Conservation (phyloP, 2,888 invertebrate species). For the Eudasyphora cyanicolor region DNA sequence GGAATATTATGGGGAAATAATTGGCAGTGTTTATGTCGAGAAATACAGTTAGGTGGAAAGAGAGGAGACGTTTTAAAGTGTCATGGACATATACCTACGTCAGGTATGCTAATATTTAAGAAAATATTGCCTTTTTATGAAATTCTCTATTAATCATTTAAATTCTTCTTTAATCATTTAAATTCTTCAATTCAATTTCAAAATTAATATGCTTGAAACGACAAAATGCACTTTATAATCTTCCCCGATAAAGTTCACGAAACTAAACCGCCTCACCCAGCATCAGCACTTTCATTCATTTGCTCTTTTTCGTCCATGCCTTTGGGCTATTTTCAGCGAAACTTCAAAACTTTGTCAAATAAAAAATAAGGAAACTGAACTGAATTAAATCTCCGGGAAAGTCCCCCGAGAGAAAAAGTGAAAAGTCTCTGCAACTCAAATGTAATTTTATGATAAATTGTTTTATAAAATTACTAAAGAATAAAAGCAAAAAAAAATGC, state of each 20-base stretch:
- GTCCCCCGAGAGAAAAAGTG: neutral
- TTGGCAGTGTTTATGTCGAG: too few species aligned
- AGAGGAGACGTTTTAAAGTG: too few species aligned
- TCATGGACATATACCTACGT: too few species aligned
- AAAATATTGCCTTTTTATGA: neutral
- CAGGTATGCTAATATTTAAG: neutral
- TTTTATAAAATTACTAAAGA: conserved; percentile 46
- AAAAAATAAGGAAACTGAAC: neutral
- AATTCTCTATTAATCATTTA: too few species aligned
- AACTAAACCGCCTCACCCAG: neutral
- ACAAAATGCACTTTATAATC: conserved; percentile 6
- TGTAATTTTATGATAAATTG: conserved; percentile 59
- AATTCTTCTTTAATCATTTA: neutral
- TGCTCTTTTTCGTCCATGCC: neutral
- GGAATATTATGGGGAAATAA: too few species aligned
- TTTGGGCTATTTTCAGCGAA: conserved; percentile 15
- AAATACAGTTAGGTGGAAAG: too few species aligned
- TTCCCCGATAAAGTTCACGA: neutral
- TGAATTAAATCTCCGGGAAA: neutral
- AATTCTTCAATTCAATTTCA: neutral
- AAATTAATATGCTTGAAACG: neutral
- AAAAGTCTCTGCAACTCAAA: conserved; percentile 3
- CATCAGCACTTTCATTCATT: neutral
- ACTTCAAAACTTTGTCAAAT: conserved; percentile 17
- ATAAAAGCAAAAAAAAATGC: conserved; percentile 8